Conservation (phyloP, 2,113 vertebrate genomes). For the Chrysochloris asiatica region DNA sequence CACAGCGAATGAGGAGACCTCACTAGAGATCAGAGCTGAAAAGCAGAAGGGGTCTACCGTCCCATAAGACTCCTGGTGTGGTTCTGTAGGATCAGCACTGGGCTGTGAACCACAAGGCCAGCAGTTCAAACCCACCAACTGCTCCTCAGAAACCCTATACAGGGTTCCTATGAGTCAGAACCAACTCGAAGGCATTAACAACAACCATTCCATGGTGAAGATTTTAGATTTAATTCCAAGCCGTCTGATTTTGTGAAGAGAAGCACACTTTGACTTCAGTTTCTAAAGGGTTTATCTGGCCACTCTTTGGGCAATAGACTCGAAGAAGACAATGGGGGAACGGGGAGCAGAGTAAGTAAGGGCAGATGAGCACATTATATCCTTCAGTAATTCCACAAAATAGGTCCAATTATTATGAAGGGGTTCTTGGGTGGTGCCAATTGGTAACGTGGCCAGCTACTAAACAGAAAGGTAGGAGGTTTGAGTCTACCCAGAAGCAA, state of each 20-base stretch:
- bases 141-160: too few species aligned
- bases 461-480: not conserved
- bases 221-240: not conserved
- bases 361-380: not conserved
- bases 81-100: too few species aligned
- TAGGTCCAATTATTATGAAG: not conserved
- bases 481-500: not conserved
- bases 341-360: not conserved
- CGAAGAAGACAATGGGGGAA: not conserved
- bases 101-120: too few species aligned
- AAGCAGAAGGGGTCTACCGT: too few species aligned
- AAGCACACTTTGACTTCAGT: not conserved
- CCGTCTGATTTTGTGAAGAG: not conserved
- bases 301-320: not conserved
- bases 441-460: not conserved
- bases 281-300: not conserved
- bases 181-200: too few species aligned
- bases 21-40: too few species aligned
- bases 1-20: not conserved
- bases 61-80: accelerated
- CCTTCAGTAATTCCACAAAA: not conserved
- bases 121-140: too few species aligned
- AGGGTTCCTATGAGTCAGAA: too few species aligned
- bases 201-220: accelerated
- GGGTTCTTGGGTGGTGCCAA: not conserved